Evolutionary conservation across 2,797 vertebrate species (phyloP).

Genomic region (Melanotaenia pygmaea): DNA sequence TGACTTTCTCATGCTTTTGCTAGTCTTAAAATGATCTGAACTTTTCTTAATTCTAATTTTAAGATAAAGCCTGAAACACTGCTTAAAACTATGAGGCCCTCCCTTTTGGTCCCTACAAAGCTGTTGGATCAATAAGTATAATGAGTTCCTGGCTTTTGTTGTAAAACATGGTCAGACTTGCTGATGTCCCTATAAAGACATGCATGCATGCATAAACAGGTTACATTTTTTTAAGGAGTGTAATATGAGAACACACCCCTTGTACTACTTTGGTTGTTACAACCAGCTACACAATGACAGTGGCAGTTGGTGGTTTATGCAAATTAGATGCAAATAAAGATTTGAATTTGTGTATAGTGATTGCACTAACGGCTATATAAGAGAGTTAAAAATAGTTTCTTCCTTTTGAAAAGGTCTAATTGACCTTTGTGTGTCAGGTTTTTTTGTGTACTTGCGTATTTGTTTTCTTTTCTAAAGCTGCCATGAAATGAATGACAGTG

Average conservation of each 20-base stretch:
- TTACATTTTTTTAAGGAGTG: constrained; percentile 31
- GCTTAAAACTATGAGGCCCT: background rate
- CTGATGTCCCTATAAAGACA: constrained; percentile 3
- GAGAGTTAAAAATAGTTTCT: constrained; percentile 48
- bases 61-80: background rate
- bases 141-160: background rate
- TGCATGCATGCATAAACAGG: constrained; percentile 36
- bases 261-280: constrained; percentile 60
- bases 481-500: constrained; percentile 47
- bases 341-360: constrained; percentile 74
- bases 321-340: constrained; percentile 78
- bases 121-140: background rate
- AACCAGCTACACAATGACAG: constrained; percentile 63
- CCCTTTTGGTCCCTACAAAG: background rate
- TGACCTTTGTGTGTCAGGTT: constrained; percentile 26
- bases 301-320: constrained; percentile 82
- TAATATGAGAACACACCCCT: constrained; percentile 37
- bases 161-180: background rate
- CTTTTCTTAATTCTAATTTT: background rate
- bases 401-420: constrained; percentile 55
- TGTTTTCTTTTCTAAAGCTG: constrained; percentile 38
- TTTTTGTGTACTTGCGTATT: constrained; percentile 17
- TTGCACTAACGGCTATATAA: constrained; percentile 73
- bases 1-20: background rate
- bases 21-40: background rate